These are phyloP conservation scores for Sphyrna mokarran DNA, from an alignment of 2,113 vertebrate genomes.

Conservation along the genomic window DNA sequence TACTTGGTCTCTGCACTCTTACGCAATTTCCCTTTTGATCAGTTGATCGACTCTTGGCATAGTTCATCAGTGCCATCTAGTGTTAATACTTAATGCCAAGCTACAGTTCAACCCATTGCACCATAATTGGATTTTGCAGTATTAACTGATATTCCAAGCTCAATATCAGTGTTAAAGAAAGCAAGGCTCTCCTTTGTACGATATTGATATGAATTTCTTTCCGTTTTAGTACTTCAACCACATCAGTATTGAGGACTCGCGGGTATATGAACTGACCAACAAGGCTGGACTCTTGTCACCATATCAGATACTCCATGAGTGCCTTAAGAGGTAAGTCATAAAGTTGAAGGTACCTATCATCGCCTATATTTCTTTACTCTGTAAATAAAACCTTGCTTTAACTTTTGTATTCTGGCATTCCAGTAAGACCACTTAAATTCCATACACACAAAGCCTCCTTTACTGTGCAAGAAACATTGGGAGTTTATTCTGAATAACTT, in stretches of 20 bases:
- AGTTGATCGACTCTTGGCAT: not conserved
- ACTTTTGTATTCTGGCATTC: not conserved
- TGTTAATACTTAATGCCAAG: not conserved
- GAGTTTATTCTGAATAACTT: not conserved
- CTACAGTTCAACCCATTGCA: not conserved
- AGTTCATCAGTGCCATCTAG: not conserved
- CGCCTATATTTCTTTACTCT: not conserved
- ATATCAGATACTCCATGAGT: constrained; percentile 99
- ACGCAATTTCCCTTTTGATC: not conserved
- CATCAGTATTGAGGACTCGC: constrained; percentile 98
- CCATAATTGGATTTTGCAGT: not conserved
- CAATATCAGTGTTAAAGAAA: not conserved
- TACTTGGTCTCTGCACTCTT: not conserved
- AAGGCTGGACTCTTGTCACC: constrained; percentile 97
- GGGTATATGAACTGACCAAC: constrained; percentile 97
- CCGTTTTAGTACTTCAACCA: constrained; percentile 95
- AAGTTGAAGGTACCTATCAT: not conserved
- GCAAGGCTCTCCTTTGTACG: not conserved
- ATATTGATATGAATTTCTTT: constrained; percentile 41
- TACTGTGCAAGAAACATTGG: not conserved
- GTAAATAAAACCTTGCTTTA: not conserved
- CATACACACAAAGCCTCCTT: not conserved
- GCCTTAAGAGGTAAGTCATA: constrained; percentile 90
- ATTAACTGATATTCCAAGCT: not conserved
- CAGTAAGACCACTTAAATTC: not conserved